A percentile compares a stretch with the other conserved stretches of the same genome.
Conservation (phyloP, 1,140 invertebrate genomes). For the Apis dorsata region DNA sequence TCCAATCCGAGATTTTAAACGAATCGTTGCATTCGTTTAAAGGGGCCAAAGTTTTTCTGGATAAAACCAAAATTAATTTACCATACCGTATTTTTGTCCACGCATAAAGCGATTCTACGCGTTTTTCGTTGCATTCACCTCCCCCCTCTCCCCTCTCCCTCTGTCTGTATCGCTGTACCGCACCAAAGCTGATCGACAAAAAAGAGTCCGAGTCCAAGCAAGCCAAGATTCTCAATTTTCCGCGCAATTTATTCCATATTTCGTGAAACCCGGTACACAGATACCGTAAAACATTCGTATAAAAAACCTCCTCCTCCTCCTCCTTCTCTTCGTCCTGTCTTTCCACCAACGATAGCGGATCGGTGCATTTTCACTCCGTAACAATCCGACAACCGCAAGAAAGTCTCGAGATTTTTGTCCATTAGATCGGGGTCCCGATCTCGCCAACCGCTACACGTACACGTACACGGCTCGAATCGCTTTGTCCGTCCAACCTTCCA, state of each 20-base stretch:
- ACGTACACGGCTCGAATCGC: background rate
- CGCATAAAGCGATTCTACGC: background rate
- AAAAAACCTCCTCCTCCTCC: too few relatives aligned
- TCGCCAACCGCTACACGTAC: background rate
- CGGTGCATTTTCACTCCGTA: background rate
- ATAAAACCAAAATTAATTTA: background rate
- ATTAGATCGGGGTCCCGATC: background rate
- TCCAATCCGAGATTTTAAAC: too few relatives aligned
- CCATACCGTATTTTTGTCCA: background rate
- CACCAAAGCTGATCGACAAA: too few relatives aligned
- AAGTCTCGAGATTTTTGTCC: slow-evolving; percentile 6
- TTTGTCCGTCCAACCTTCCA: background rate
- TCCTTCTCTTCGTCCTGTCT: background rate
- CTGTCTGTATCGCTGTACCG: too few relatives aligned
- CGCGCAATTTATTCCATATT: too few relatives aligned
- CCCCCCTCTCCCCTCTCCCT: too few relatives aligned
- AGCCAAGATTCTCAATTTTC: too few relatives aligned
- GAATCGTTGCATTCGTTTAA: too few relatives aligned
- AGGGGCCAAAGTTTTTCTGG: background rate
- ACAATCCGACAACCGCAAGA: background rate
- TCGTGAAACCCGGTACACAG: too few relatives aligned
- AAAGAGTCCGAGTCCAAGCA: too few relatives aligned
- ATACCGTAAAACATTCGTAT: too few relatives aligned
- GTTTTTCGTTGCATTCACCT: background rate
- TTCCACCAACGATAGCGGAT: too few relatives aligned